Evolutionary conservation across 2,113 vertebrate genomes (phyloP), one percentile per base, ranked within the genome.

Genomic region (Solea senegalensis): DNA sequence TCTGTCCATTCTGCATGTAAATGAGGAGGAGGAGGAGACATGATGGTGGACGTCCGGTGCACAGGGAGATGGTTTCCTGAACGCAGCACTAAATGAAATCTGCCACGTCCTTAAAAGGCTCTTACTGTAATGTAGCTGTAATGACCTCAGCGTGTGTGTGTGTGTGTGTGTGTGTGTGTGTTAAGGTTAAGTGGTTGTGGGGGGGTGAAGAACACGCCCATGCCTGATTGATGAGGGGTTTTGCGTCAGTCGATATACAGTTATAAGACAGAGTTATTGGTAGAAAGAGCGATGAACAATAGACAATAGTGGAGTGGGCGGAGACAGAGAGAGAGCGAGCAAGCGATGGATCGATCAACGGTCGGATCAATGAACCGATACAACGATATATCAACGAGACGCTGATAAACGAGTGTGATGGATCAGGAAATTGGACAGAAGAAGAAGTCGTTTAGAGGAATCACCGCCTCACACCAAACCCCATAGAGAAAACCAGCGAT

Each of bases 101-200:
- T 10, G 21, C 34, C 26, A 28, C 10, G 3, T 61, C 58, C 56
- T 26, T 62, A 45, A 74, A 73, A 80, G 72, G 41, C 72, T 76
- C 34, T 72, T 69, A 60, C 65, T 62, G 64, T 72, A 82, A 79
- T 73, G 60, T 48, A 76, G 41, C 71, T 56, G 63, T 82, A 71
- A 69, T 46, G 26, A 62, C 48, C 40, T 45, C 14, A 14, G 12
- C 28, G 46, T 46, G 28, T 72, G 58, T 55, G 50, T 64, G 57
- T 69, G 44, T 58, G 65, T 72, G 45, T 51, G 16, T 7, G 52
- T 69, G 58, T 57, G 50, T 68, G 63, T 63, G 62, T 76, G 28
- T 55, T 44, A 13, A 6, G 26, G 26, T 55, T 39, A 39, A 40
- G 15, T 8, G 40, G 14, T 13, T 26, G 9, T 10, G 27, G 9